Evolutionary conservation across 2,797 vertebrate species (phyloP).

Genomic region (Hypotaenidia okinawae): DNA sequence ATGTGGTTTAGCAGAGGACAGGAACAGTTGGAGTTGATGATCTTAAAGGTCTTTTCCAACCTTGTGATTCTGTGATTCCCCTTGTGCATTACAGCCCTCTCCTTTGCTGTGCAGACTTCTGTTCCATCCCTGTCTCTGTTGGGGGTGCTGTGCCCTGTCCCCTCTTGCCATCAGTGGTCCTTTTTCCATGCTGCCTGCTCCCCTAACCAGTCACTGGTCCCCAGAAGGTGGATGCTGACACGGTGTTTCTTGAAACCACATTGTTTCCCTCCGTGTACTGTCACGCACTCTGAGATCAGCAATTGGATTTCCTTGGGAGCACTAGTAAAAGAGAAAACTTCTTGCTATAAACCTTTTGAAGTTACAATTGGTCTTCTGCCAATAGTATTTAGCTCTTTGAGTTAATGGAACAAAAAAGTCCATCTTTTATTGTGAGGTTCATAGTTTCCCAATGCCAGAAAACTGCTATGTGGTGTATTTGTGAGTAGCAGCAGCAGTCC

Average conservation of each 20-base stretch:
- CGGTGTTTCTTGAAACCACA: not conserved
- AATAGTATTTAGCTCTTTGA: not conserved
- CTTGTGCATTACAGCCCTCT: not conserved
- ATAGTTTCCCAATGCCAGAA: not conserved
- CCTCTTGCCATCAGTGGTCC: not conserved
- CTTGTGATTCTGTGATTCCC: not conserved
- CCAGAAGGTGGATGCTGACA: not conserved
- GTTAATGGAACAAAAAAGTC: not conserved
- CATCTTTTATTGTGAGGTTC: not conserved
- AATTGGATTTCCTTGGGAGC: not conserved
- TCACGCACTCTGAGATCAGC: not conserved
- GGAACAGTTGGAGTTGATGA: too few relatives aligned
- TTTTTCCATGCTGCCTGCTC: rapidly evolving
- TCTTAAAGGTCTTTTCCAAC: too few relatives aligned
- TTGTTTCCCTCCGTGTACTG: not conserved
- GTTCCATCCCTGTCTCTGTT: not conserved
- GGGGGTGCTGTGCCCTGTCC: not conserved
- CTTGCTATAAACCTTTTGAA: not conserved
- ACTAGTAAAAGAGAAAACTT: not conserved
- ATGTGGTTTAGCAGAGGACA: too few relatives aligned
- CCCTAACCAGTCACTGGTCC: not conserved
- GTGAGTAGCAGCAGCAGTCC: not conserved
- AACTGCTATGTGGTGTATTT: not conserved
- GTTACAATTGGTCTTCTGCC: not conserved
- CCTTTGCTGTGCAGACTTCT: not conserved